Evolutionary conservation across 2,797 vertebrate genomes (phyloP), one percentile per base, ranked within the genome.

Genomic region (Champsocephalus esox): DNA sequence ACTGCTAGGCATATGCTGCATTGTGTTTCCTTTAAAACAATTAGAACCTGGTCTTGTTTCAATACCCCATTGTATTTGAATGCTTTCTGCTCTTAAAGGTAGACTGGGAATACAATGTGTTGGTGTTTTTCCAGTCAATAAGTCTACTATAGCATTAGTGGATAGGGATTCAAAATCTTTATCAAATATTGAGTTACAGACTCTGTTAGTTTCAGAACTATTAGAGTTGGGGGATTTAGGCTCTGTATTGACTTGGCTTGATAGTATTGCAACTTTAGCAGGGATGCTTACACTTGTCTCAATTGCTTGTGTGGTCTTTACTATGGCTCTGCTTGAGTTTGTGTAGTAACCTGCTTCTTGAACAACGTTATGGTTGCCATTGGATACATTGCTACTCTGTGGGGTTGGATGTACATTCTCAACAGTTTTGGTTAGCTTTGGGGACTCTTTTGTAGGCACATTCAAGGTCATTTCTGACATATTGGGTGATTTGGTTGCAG

Each of bases 21-120:
- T 10, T 21, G 32, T 55, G 51, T 79, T 77, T 72, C 9, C 61
- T 34, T 70, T 73, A 61, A 46, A 61, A 65, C 56, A 21, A 66
- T 56, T 52, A 48, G 56, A 65, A 21, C 21, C 1, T 45, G 48
- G 28, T 66, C 66, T 88, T 5, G 46, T 41, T 54, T 80, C 75
- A 46, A 2, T 44, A 24, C 12, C 44, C 50, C 7, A 7, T 16
- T 74, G 67, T 4, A 41, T 59, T 41, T 74, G 49, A 62, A 28
- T 56, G 21, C 70, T 81, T 71, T 83, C 70, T 80, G 68, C 13
- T 57, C 5, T 62, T 19, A 6, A 2, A 44, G 61, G 24, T 66
- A 32, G 48, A 12, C n/a, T 7, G 1, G 66, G 66, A 72, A 59
- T 34, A 34, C 34, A 16, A 13, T 80, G 65, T 51, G 17, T 16